These are phyloP conservation scores for Poeciliopsis infans DNA, from an alignment of 2,797 vertebrate genomes.

Conservation along the genomic window DNA sequence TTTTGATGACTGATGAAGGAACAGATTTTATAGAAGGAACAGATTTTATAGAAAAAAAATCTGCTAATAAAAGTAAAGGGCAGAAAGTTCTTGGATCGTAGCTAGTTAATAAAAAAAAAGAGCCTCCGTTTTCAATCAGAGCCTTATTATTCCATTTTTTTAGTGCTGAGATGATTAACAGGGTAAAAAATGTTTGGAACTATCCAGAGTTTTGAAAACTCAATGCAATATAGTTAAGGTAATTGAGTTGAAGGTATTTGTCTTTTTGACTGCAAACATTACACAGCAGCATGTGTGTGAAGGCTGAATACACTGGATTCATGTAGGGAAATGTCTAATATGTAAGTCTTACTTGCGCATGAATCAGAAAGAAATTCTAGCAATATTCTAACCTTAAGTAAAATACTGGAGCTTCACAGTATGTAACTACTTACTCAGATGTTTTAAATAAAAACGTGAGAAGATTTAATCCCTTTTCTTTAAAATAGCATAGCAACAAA, in stretches of 20 bases:
- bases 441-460: not conserved
- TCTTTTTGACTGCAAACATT: not conserved
- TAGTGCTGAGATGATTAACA: not conserved
- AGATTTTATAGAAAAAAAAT: not conserved
- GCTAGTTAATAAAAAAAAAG: not conserved
- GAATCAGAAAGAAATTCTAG: not conserved
- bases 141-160: not conserved
- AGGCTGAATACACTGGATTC: not conserved
- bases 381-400: not conserved
- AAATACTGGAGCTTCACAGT: not conserved
- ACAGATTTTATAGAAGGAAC: no score
- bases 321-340: not conserved
- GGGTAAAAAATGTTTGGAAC: not conserved
- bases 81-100: not conserved
- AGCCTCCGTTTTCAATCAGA: not conserved
- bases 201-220: not conserved
- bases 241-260: not conserved
- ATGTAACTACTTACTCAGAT: not conserved
- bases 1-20: not conserved
- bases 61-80: not conserved
- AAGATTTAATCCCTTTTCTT: not conserved
- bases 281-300: not conserved
- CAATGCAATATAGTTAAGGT: not conserved
- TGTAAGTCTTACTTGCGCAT: not conserved
- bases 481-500: not conserved